These are phyloP conservation scores for Nymphalis urticae DNA, from an alignment of 2,888 invertebrate species.

Conservation along the genomic window DNA sequence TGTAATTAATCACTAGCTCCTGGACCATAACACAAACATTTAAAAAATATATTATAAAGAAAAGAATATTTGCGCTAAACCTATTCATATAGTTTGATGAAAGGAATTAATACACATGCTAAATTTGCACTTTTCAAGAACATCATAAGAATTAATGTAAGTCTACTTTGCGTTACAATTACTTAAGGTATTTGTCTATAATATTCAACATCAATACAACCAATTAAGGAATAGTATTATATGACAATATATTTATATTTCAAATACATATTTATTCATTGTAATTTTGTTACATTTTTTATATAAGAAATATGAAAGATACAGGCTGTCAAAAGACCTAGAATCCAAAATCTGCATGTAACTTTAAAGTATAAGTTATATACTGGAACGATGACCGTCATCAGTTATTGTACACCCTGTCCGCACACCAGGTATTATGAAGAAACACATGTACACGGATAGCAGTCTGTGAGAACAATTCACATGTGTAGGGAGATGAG, in stretches of 20 bases:
- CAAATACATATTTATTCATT: slow-evolving; percentile 24
- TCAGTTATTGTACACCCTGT: slow-evolving; percentile 11
- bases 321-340: slow-evolving; percentile 70
- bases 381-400: slow-evolving; percentile 27
- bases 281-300: slow-evolving; percentile 27
- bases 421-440: slow-evolving; percentile 23
- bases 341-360: slow-evolving; percentile 61
- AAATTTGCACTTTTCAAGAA: slow-evolving; percentile 8
- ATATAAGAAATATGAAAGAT: slow-evolving; percentile 55
- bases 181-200: slow-evolving; percentile 41
- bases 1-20: not conserved
- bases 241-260: slow-evolving; percentile 38
- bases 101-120: not conserved
- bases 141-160: not conserved
- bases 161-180: slow-evolving; percentile 14
- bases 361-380: slow-evolving; percentile 21
- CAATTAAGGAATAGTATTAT: slow-evolving; percentile 46
- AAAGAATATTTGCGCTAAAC: not conserved
- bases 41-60: not conserved
- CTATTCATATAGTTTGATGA: not conserved
- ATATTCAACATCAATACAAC: slow-evolving; percentile 63
- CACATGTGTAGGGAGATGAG: slow-evolving; percentile 23
- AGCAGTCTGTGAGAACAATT: slow-evolving; percentile 25
- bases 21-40: not conserved
- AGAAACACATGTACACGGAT: slow-evolving; percentile 28